Base-by-base conservation (phyloP, 2,797 vertebrate genomes). In the Cyclopterus lumpus region DNA sequence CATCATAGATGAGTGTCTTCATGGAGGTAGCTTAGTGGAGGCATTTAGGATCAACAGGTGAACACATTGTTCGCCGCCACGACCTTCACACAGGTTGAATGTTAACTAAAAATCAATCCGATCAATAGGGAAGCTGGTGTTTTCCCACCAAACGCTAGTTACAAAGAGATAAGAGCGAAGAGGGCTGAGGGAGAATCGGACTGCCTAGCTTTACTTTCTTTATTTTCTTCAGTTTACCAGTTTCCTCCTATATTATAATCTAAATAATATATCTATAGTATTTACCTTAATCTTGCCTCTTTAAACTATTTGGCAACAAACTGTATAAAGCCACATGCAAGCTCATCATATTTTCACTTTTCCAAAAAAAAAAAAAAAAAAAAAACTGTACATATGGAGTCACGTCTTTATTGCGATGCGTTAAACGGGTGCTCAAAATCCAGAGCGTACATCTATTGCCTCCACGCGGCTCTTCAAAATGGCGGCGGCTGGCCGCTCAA, bases 51-150 rank as follows among this genome's bases (percentile, higher is more conserved):
- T 80, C 61, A 68, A 83, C 81, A 70, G 74, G 1, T 2, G 36
- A 77, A 59, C 79, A 11, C 81, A 64, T 36, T 67, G 62, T 79
- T 53, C 54, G 64, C 75, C n/a, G 1, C 67, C 3, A 51, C 61
- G 88, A 86, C 91, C 89, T 92, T 88, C 80, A 58, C 72, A 7
- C 65, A 49, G 80, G 84, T 87, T 84, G 66, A 10, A 75, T 10
- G 68, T 88, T 86, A 88, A 85, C 86, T 18, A 53, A 30, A 8
- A 86, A 86, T 77, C 84, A 51, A 77, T 83, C 46, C 6, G 28
- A 28, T 30, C 57, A 26, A 24, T 40, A 20, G 12, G 20, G 59
- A 26, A 11, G 59, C 42, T 58, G 64, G 42, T 32, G 67, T 74
- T 78, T 76, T 71, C 69, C 32, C 60, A 53, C 32, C 69, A 57